These are phyloP conservation scores for Cotesia vestalis DNA, from an alignment of 1,140 invertebrate genomes.

Conservation along the genomic window DNA sequence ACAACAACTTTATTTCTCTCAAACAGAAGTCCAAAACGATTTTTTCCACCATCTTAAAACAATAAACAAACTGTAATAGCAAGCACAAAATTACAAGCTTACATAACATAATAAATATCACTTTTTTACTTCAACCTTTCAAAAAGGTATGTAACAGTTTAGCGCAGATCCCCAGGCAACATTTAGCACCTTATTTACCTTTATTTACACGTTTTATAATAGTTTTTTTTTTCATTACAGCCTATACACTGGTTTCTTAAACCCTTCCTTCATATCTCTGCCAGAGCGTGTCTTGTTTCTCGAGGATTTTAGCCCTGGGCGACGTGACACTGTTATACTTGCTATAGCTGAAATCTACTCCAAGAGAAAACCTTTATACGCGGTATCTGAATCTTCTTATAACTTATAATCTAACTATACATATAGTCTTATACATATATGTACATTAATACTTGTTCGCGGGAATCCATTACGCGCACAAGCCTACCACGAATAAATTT, in stretches of 20 bases:
- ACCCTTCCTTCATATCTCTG: constrained; percentile 17
- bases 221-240: neutral
- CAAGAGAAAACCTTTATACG: constrained; percentile 1
- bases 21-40: too few relatives aligned
- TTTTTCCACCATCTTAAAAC: too few relatives aligned
- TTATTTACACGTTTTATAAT: constrained; percentile 1
- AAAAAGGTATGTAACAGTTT: neutral
- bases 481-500: constrained; percentile 54
- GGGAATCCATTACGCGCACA: constrained; percentile 52
- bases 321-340: constrained; percentile 29
- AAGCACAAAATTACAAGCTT: too few relatives aligned
- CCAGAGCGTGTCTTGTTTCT: constrained; percentile 25
- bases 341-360: neutral
- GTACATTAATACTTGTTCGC: neutral
- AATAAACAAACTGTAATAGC: too few relatives aligned
- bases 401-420: too few relatives aligned
- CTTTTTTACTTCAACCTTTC: too few relatives aligned
- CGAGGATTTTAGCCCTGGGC: constrained; percentile 23
- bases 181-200: constrained; percentile 12
- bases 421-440: neutral
- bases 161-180: neutral
- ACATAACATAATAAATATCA: too few relatives aligned
- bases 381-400: constrained; percentile 19
- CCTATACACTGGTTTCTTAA: neutral
- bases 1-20: too few relatives aligned